Evolutionary conservation across 2,888 invertebrate species (phyloP), one percentile per base, ranked within the genome.

Genomic region (Diogma glabrata): DNA sequence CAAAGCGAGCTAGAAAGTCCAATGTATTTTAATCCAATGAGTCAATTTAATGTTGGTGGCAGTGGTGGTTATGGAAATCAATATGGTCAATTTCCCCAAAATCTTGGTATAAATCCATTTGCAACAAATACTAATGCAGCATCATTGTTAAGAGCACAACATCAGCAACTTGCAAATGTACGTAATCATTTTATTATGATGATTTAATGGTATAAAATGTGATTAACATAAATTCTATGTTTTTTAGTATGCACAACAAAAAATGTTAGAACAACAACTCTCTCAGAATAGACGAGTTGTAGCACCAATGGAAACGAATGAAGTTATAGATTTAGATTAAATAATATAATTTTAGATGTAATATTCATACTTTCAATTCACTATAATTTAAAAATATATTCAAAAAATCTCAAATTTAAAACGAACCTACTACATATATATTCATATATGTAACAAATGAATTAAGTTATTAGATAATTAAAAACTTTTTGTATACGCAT

Each of bases 1-100:
- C 66, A 67, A 53, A 57, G 60, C 20, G 63, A 64, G 50, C 58
- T 69, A 46, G 61, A 62, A 30, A 6, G 20, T 6, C 16, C 30
- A 6, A n/a, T 30, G 20, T 16, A 36, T 16, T 14, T 14, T 4
- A 36, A 36, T 14, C 36, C n/a, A 36, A 48, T 48, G 19, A 48
- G 12, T 19, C 47, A 24, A 30, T 47, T 26, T 9, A n/a, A 24
- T 6, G 16, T 28, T 28, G 47, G 26, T 10, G n/a, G 30, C n/a
- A 9, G 20, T n/a, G 20, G 19, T 30, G 24, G 14, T 17, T 24
- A 33, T 48, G 4, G 19, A 33, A 48, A 30, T 30, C 30, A 19
- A 19, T n/a, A 16, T 9, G 47, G 48, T 7, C 14, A 33, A 48
- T 9, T 30, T 33, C 8, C 10, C 10, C 8, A 8, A 33, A 24